Evolutionary conservation across 2,888 invertebrate species (phyloP), one percentile per base, ranked within the genome.

Genomic region (Strigamia maritima): DNA sequence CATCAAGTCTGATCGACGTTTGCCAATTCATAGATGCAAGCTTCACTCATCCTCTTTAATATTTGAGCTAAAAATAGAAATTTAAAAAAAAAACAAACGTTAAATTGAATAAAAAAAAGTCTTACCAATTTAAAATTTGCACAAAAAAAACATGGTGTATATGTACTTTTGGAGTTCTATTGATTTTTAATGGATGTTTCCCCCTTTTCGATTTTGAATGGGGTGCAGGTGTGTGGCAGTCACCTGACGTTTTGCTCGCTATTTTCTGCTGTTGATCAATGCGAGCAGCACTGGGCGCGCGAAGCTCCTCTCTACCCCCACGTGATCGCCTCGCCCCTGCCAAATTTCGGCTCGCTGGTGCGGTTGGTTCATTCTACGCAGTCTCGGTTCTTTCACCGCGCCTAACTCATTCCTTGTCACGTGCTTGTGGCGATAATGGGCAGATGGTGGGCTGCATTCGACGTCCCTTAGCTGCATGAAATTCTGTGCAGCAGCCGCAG

Each of bases 291-390:
- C 70, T 70, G 70, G 70, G 70, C 28, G 70, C 70, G 28, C 28
- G 54, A 4, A 70, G 70, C 70, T 70, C 70, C 28, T 49, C 10
- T 70, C 70, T 70, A 70, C 70, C 70, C 70, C 28, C 28, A 70
- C 28, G 70, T 16, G 70, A 70, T 70, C 70, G 70, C 70, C 70
- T 70, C 70, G 70, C 28, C 70, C 70, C 70, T 70, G 70, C 70
- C 70, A 70, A 70, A 70, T 26, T 70, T 70, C 24, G 70, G 70
- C 70, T 24, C 70, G 70, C 70, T 70, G 70, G 26, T 70, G 70
- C 70, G 24, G 28, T 70, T 70, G 70, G 70, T 70, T 70, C 70
- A 70, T 26, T 70, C 70, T 70, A 70, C 70, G 70, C 70, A 70
- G 70, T 70, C 70, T 70, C 70, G 70, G 26, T 28, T 70, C 26